These are phyloP conservation scores for Drosophila meridionalis DNA, from an alignment of 2,888 invertebrate species.

Conservation along the genomic window DNA sequence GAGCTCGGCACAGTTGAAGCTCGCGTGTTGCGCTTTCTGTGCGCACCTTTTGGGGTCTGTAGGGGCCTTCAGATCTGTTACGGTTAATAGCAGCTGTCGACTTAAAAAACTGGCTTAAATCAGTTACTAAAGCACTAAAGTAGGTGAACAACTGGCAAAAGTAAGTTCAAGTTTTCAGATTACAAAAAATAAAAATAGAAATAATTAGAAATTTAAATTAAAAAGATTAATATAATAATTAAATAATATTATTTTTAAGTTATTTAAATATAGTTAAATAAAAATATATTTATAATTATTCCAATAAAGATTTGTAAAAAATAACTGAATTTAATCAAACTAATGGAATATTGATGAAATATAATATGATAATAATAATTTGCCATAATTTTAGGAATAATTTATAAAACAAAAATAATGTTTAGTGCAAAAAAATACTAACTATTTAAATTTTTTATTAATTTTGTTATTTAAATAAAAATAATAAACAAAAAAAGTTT, in stretches of 20 bases:
- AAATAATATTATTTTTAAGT: background rate
- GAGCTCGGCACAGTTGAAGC: slow-evolving; percentile 18
- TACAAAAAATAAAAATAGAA: background rate
- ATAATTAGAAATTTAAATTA: background rate
- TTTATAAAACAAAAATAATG: too few species aligned
- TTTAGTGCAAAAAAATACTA: too few species aligned
- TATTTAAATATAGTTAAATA: background rate
- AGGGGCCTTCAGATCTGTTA: slow-evolving; percentile 11
- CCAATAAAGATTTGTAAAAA: background rate
- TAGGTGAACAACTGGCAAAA: background rate
- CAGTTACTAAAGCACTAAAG: background rate
- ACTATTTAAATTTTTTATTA: too few species aligned
- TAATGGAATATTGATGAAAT: too few species aligned
- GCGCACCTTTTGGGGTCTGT: background rate
- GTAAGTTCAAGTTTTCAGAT: too few species aligned
- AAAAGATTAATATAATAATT: background rate
- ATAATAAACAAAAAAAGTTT: too few species aligned
- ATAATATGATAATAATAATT: too few species aligned
- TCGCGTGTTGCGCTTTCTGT: slow-evolving; percentile 28
- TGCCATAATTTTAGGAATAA: too few species aligned
- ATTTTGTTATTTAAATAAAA: too few species aligned
- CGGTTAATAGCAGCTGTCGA: background rate
- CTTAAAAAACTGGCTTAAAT: slow-evolving; percentile 3
- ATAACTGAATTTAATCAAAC: too few species aligned
- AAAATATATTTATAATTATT: too few species aligned